Percentiles rank a stretch among this genome's conserved stretches.
phyloP scores from a whole-genome alignment of 2,888 invertebrate genomes.

The Thysanoteuthis rhombus region DNA sequence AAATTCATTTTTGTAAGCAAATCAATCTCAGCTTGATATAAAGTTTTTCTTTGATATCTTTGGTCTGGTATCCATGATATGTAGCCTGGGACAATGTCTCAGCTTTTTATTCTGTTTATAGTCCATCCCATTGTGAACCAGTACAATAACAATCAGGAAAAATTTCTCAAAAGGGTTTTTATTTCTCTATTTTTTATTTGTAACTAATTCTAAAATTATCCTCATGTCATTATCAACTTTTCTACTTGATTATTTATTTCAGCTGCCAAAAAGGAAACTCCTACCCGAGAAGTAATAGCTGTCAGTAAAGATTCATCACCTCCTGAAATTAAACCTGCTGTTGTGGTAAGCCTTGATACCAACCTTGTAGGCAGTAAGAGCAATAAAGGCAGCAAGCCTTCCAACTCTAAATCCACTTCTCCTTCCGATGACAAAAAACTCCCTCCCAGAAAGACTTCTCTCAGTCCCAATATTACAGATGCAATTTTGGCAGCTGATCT shows the following conservation, averaged over 20 bases:
- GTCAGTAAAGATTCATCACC: background rate
- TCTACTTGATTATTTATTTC: background rate
- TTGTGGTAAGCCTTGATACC: background rate
- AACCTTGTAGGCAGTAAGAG: background rate
- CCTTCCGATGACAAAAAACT: background rate
- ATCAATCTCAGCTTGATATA: too few relatives aligned
- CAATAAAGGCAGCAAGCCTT: background rate
- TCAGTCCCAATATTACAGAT: background rate
- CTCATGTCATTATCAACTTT: too few relatives aligned
- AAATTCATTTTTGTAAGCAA: too few relatives aligned
- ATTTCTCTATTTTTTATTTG: too few relatives aligned
- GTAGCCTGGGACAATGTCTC: too few relatives aligned
- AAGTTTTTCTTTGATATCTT: too few relatives aligned
- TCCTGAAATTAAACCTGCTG: background rate
- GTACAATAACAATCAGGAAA: too few relatives aligned
- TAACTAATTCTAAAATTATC: too few relatives aligned
- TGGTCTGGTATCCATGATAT: too few relatives aligned
- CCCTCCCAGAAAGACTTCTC: background rate
- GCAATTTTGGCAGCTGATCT: conserved; percentile 15
- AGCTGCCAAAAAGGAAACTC: conserved; percentile 14
- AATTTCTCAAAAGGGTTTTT: too few relatives aligned
- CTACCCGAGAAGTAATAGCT: background rate
- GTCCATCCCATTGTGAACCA: too few relatives aligned
- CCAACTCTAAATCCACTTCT: background rate
- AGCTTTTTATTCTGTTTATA: too few relatives aligned